phyloP scores from a whole-genome alignment of 2,113 vertebrate genomes.

The Gambusia affinis region DNA sequence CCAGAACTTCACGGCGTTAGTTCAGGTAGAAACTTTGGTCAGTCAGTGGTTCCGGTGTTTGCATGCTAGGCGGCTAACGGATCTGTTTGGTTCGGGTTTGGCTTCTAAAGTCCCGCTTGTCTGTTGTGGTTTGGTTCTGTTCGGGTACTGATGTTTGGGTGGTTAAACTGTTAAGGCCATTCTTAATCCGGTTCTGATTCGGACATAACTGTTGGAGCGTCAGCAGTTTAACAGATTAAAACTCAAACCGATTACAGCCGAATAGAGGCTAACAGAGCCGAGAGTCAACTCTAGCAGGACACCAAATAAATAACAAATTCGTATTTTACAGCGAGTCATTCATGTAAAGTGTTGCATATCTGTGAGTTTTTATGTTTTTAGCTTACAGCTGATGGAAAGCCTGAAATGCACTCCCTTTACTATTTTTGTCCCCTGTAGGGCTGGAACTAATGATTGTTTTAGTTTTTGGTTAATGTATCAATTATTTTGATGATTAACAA shows the following conservation, averaged over 20 bases:
- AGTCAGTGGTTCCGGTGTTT: not conserved
- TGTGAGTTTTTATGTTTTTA: no score
- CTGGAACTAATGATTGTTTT: no score
- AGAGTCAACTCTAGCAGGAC: not conserved
- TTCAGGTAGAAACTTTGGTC: not conserved
- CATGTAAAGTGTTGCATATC: no score
- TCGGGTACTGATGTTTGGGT: not conserved
- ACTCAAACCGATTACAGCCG: not conserved
- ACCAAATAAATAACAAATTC: no score
- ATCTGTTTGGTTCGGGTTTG: not conserved
- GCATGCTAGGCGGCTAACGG: not conserved
- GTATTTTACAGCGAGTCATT: no score
- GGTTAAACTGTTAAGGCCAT: not conserved
- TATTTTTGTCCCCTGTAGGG: no score
- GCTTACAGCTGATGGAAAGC: no score
- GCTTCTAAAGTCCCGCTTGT: no score
- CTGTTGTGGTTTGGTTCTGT: not conserved
- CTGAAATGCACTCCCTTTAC: no score
- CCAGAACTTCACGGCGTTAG: no score
- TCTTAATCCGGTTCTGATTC: not conserved
- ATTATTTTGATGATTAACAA: no score
- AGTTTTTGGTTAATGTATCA: no score
- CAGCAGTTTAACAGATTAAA: slow-evolving; percentile 7
- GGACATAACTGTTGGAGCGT: not conserved
- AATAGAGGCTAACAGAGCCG: not conserved